phyloP scores from a whole-genome alignment of 2,888 invertebrate species.

The Zygothrica quintamaculata region DNA sequence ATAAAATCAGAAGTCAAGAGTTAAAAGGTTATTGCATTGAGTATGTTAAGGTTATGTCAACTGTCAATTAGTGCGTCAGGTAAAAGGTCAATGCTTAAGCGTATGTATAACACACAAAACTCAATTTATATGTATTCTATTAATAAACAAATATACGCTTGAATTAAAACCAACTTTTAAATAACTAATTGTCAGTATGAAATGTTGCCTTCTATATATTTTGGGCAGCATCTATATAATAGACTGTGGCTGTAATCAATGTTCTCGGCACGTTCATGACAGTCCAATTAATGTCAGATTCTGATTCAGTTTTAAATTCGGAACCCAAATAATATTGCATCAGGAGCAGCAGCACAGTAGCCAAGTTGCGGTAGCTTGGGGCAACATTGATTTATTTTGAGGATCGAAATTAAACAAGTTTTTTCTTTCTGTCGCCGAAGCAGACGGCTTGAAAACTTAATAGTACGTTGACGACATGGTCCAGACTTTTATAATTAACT shows the following conservation, averaged over 20 bases:
- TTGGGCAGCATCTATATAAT: slow-evolving; percentile 19
- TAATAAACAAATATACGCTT: too few relatives aligned
- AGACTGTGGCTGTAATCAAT: slow-evolving; percentile 41
- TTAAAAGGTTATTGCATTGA: background rate
- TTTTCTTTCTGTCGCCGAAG: slow-evolving; percentile 24
- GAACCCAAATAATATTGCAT: slow-evolving; percentile 13
- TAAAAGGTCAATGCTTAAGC: slow-evolving; percentile 32
- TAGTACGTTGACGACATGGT: slow-evolving; percentile 25
- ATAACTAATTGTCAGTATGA: slow-evolving; percentile 37
- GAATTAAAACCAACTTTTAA: slow-evolving; percentile 9
- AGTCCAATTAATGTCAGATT: slow-evolving; percentile 60
- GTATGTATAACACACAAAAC: too few relatives aligned
- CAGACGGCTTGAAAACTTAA: background rate
- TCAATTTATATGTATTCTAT: too few relatives aligned
- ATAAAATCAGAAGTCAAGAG: slow-evolving; percentile 8
- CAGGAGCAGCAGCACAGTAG: background rate
- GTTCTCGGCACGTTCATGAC: slow-evolving; percentile 62
- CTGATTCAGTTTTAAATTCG: slow-evolving; percentile 24
- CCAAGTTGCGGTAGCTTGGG: slow-evolving; percentile 8
- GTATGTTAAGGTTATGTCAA: background rate
- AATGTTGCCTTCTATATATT: slow-evolving; percentile 58
- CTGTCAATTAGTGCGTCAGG: slow-evolving; percentile 14
- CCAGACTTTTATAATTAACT: slow-evolving; percentile 73
- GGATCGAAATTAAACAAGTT: slow-evolving; percentile 72
- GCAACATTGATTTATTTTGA: slow-evolving; percentile 49